Percentiles rank a stretch among this genome's conserved stretches.
phyloP scores from a whole-genome alignment of 2,888 invertebrate species.

The Sclerodermus sp. region DNA sequence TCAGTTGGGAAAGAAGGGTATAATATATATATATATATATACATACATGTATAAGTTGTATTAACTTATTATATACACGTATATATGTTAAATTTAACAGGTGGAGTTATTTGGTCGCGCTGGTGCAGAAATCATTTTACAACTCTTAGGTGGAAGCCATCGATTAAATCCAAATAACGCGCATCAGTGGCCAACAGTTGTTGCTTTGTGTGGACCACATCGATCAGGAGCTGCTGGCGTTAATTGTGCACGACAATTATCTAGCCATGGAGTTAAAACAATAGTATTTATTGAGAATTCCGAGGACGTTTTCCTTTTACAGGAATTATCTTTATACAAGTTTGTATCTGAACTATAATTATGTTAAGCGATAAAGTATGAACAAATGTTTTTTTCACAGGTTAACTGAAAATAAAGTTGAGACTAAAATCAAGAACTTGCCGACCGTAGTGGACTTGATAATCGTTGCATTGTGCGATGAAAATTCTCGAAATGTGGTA shows the following conservation, averaged over 20 bases:
- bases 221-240: slow-evolving; percentile 71
- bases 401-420: slow-evolving; percentile 66
- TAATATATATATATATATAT: no score
- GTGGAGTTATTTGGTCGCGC: slow-evolving; percentile 81
- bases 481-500: slow-evolving; percentile 58
- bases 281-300: slow-evolving; percentile 63
- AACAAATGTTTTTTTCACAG: no score
- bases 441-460: slow-evolving; percentile 62
- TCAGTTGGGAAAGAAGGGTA: slow-evolving; percentile 64
- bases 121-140: slow-evolving; percentile 80
- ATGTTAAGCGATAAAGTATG: no score
- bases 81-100: slow-evolving; percentile 45
- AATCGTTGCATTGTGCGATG: slow-evolving; percentile 61
- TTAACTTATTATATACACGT: neutral
- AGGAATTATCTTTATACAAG: slow-evolving; percentile 70
- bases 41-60: no score
- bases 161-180: slow-evolving; percentile 82
- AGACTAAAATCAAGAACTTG: slow-evolving; percentile 60
- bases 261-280: slow-evolving; percentile 78
- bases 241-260: slow-evolving; percentile 77
- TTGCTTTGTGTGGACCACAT: slow-evolving; percentile 73
- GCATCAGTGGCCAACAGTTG: slow-evolving; percentile 84
- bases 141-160: slow-evolving; percentile 81
- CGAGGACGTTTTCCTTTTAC: slow-evolving; percentile 59
- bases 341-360: no score